Evolutionary conservation across 1,140 invertebrate species (phyloP), one percentile per base, ranked within the genome.

Genomic region (Drosophila cardini): DNA sequence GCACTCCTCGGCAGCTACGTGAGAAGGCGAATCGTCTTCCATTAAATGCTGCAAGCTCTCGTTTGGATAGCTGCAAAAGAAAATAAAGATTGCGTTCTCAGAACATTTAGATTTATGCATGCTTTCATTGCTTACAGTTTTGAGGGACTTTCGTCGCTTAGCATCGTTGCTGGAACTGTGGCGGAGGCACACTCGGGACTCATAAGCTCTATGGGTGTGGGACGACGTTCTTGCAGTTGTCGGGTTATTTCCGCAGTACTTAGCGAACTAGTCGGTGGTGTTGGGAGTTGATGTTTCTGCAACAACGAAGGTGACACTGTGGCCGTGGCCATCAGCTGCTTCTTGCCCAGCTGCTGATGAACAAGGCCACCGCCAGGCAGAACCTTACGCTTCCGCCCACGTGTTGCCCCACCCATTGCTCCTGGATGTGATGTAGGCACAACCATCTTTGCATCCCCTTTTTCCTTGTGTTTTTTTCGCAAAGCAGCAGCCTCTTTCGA

Each of bases 171-270:
- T 7, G 97, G 97, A 9, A 98, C 96, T 36, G 96, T 97, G 0
- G 96, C 95, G 1, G 97, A 96, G 53, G 97, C 96, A 81, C 96
- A 95, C 91, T 98, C 97, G 13, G 96, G 96, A 62, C 77, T 87
- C 84, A 96, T 93, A 46, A 98, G 93, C 90, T 97, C 96, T 90
- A 97, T 93, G 79, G 95, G 96, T 61, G 94, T 95, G 81, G 97
- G 96, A 9, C 78, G 72, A 64, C 96, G 94, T 40, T 97, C 96
- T 92, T 98, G 97, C 68, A 98, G 93, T 92, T 98, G 97, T 52
- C 97, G 94, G 90, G 98, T 97, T 5, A 98, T 96, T 93, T 98
- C 97, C 85, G 98, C 97, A 2, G 97, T 95, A 11, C 97, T 98
- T 95, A 98, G 96, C 2, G 60, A 36, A 48, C 65, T 60, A 11